Evolutionary conservation across 2,888 invertebrate species (phyloP).

Genomic region (Stictocephala bisonia): DNA sequence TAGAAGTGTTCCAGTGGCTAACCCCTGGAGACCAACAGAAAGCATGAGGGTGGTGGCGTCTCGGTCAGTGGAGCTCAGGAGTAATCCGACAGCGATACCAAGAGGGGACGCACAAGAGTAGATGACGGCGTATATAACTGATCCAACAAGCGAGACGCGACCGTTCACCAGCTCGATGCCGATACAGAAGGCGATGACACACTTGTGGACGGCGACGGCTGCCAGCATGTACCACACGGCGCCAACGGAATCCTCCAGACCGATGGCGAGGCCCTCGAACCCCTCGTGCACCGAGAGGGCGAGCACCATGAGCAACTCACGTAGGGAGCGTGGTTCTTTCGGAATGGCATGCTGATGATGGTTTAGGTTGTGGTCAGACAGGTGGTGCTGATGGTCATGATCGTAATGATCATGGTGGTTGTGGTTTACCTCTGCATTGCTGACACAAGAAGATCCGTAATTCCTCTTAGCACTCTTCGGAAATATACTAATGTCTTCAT

Average conservation of each 20-base stretch:
- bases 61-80: conserved; percentile 45
- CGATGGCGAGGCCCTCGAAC: conserved; percentile 83
- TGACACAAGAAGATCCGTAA: conserved; percentile 6
- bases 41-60: conserved; percentile 45
- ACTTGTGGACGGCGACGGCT: conserved; percentile 74
- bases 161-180: conserved; percentile 72
- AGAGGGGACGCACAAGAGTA: conserved; percentile 76
- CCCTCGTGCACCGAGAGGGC: conserved; percentile 76
- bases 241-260: conserved; percentile 72
- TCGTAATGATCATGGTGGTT: conserved; percentile 4
- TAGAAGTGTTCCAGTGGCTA: conserved; percentile 82
- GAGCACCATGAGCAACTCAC: conserved; percentile 65
- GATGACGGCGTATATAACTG: conserved; percentile 69
- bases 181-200: conserved; percentile 75
- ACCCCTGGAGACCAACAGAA: conserved; percentile 71
- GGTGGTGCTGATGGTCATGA: conserved; percentile 1
- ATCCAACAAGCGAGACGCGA: conserved; percentile 65
- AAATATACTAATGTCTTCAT: conserved; percentile 17
- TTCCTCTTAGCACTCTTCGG: conserved; percentile 1
- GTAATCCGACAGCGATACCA: conserved; percentile 73
- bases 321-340: neutral
- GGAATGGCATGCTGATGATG: conserved; percentile 11
- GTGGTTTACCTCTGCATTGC: neutral
- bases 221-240: conserved; percentile 74
- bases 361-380: conserved; percentile 44